Evolutionary conservation across 2,888 invertebrate species (phyloP).

Genomic region (Ceratothoa steindachneri): DNA sequence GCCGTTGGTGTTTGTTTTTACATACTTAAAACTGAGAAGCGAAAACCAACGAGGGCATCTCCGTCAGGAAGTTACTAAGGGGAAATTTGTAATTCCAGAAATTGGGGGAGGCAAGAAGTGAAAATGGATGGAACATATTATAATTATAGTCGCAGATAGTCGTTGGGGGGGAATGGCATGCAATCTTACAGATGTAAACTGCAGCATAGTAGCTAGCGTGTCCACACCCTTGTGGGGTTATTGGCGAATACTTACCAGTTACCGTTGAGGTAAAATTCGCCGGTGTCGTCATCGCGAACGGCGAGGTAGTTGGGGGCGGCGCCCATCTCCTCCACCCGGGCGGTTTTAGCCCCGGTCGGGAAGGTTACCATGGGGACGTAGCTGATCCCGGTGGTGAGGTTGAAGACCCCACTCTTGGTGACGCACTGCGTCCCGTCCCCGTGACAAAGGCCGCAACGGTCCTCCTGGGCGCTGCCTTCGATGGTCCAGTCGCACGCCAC

Average conservation of each 20-base stretch:
- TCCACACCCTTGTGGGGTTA: no score
- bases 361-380: constrained; percentile 63
- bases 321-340: constrained; percentile 69
- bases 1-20: no score
- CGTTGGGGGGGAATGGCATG: no score
- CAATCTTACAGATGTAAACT: no score
- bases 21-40: no score
- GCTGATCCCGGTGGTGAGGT: constrained; percentile 57
- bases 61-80: no score
- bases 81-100: no score
- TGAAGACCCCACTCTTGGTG: constrained; percentile 62
- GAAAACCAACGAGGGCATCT: no score
- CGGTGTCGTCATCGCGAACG: constrained; percentile 66
- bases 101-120: no score
- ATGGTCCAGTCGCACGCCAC: constrained; percentile 89
- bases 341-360: constrained; percentile 73
- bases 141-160: no score
- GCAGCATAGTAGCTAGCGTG: no score
- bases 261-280: constrained; percentile 73
- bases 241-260: constrained; percentile 68
- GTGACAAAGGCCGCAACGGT: constrained; percentile 79
- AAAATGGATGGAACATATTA: no score
- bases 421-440: constrained; percentile 78
- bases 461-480: constrained; percentile 72
- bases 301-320: constrained; percentile 74